These are phyloP conservation scores for Sinella curviseta DNA, from an alignment of 1,140 invertebrate species.

Conservation along the genomic window DNA sequence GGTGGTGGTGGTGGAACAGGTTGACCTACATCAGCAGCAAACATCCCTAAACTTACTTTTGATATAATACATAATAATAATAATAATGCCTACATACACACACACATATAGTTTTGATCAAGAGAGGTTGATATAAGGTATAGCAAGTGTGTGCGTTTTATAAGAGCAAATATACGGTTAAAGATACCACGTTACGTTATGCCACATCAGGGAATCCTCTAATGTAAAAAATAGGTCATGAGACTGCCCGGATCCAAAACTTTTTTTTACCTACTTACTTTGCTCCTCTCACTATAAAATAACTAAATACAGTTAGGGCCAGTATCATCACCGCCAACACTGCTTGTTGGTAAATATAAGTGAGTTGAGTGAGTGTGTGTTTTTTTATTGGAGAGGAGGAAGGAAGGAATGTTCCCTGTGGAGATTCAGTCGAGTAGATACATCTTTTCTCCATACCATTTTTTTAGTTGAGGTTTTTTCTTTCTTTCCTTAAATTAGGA, in stretches of 20 bases:
- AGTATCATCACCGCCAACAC: no score
- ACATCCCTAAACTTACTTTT: neutral
- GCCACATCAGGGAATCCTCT: neutral
- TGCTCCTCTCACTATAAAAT: no score
- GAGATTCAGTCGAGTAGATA: neutral
- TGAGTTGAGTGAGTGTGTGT: no score
- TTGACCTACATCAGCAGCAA: slow-evolving; percentile 13
- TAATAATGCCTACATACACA: neutral
- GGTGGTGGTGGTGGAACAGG: slow-evolving; percentile 17
- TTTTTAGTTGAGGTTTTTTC: neutral
- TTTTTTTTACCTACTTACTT: neutral
- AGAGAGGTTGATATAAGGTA: neutral
- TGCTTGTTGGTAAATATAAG: no score
- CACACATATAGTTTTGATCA: neutral
- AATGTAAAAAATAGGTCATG: slow-evolving; percentile 22
- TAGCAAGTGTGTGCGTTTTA: neutral
- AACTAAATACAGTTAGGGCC: no score
- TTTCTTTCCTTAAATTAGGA: no score
- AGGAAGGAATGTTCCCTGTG: slow-evolving; percentile 8
- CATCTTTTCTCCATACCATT: neutral
- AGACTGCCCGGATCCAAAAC: slow-evolving; percentile 24
- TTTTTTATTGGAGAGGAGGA: neutral
- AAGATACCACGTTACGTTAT: neutral
- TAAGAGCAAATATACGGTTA: neutral
- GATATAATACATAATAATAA: neutral